Conservation (phyloP, 2,113 vertebrate species). For the Setophaga kirtlandii region DNA sequence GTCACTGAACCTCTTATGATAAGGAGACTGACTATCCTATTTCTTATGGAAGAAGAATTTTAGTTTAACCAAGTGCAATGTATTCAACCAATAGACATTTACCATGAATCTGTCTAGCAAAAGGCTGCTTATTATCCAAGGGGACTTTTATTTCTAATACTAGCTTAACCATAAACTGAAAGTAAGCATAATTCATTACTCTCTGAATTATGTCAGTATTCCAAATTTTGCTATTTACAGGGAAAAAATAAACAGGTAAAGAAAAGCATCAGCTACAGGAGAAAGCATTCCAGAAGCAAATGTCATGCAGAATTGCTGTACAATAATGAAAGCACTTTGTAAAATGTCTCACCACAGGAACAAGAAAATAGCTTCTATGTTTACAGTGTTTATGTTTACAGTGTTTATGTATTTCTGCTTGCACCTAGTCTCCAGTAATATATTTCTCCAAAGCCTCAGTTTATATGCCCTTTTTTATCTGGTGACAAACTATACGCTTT, state of each 20-base stretch:
- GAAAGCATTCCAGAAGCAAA: constrained; percentile 23
- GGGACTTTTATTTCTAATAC: not conserved
- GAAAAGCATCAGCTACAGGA: not conserved
- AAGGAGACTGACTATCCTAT: not conserved
- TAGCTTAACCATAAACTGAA: not conserved
- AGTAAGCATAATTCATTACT: not conserved
- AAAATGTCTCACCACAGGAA: constrained; percentile 20
- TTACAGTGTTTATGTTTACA: not conserved
- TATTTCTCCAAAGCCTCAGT: not conserved
- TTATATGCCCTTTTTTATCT: not conserved
- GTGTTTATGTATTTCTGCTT: not conserved
- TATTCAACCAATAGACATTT: not conserved
- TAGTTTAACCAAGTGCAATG: not conserved
- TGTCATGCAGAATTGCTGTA: not conserved
- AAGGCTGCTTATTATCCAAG: not conserved
- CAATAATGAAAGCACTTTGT: constrained; percentile 12
- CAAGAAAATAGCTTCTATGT: constrained; percentile 5
- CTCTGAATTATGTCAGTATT: not conserved
- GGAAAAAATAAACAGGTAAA: not conserved
- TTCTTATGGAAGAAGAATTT: not conserved
- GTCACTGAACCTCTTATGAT: not conserved
- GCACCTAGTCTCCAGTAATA: not conserved
- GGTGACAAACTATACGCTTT: not conserved
- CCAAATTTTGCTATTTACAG: not conserved
- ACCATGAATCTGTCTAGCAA: not conserved